Base-by-base conservation (phyloP, 2,113 vertebrate genomes). In the Alosa alosa region DNA sequence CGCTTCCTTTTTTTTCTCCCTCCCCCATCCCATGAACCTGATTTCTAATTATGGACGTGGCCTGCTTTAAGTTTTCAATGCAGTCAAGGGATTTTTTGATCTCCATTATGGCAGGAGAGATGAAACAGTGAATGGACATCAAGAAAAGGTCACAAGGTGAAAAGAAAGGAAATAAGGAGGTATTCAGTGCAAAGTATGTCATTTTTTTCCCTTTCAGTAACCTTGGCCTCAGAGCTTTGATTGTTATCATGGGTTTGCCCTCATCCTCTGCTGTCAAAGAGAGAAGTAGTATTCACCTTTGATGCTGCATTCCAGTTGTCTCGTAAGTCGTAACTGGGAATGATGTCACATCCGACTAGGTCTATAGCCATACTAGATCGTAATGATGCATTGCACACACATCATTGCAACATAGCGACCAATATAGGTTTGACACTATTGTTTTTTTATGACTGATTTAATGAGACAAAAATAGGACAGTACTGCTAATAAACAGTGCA, bases 21-120 rank as follows among this genome's bases (percentile, higher is more conserved):
- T 84, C 57, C 36, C 6, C n/a, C 83, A 68, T 89, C 87, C 86
- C 84, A 88, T 89, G 88, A 86, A 82, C 85, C 52, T 10, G 88
- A 84, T 92, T 90, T 83, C 90, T 86, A 52, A 60, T 84, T 81
- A 36, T 20, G 25, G 50, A 52, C 3, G 31, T 15, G 9, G 18
- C 81, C 84, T 64, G 83, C 22, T 57, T 49, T 82, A 64, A 78
- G 45, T 50, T 78, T 57, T 18, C 22, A 75, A 52, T 36, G 39
- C n/a, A 78, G 68, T 82, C 5, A 15, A 11, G 11, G 72, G 72
- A 36, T 10, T 13, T 81, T 11, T 49, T 52, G 50, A 39, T 25
- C 49, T 57, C 25, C 41, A 46, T 44, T 44, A 84, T 22, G 83
- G 57, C 6, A 45, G 60, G 10, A 20, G 11, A 39, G 82, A 84